phyloP scores from a whole-genome alignment of 2,113 vertebrate species.

The Rhynchomys soricoides region DNA sequence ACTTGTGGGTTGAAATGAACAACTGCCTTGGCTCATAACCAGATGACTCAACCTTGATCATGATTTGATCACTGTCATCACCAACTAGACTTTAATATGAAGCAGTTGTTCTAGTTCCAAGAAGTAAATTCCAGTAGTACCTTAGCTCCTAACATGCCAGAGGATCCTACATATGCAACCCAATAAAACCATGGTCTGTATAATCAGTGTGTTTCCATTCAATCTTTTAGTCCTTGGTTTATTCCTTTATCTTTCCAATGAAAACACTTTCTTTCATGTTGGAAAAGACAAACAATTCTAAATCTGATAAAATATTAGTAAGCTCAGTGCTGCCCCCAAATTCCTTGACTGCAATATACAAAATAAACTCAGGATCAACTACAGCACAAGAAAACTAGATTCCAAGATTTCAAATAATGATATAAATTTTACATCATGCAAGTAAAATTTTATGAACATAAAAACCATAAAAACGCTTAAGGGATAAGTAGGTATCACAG shows the following conservation, averaged over 20 bases:
- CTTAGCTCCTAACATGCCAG: slow-evolving; percentile 42
- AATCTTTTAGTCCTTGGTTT: slow-evolving; percentile 34
- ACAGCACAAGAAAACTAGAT: slow-evolving; percentile 78
- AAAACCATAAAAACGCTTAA: slow-evolving; percentile 52
- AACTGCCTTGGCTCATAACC: neutral
- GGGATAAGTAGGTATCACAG: slow-evolving; percentile 69
- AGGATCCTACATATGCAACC: neutral
- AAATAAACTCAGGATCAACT: slow-evolving; percentile 27
- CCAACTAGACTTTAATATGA: slow-evolving; percentile 52
- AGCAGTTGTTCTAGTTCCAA: slow-evolving; percentile 42
- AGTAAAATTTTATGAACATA: slow-evolving; percentile 70
- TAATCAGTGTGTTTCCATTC: neutral
- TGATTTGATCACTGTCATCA: slow-evolving; percentile 33
- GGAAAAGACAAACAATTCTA: slow-evolving; percentile 55
- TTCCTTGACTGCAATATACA: slow-evolving; percentile 30
- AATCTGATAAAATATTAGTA: neutral
- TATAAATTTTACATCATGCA: slow-evolving; percentile 72
- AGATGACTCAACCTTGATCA: neutral
- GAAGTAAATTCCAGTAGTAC: slow-evolving; percentile 48
- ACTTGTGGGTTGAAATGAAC: neutral
- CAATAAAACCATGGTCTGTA: neutral
- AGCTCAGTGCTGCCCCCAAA: neutral
- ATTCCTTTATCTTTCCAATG: slow-evolving; percentile 10
- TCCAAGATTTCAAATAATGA: slow-evolving; percentile 81
- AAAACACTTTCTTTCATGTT: slow-evolving; percentile 27